Percentiles rank a stretch among this genome's conserved stretches.
These are phyloP conservation scores for Rhodinocichla rosea DNA, from an alignment of 2,113 vertebrate species.

Conservation along the genomic window DNA sequence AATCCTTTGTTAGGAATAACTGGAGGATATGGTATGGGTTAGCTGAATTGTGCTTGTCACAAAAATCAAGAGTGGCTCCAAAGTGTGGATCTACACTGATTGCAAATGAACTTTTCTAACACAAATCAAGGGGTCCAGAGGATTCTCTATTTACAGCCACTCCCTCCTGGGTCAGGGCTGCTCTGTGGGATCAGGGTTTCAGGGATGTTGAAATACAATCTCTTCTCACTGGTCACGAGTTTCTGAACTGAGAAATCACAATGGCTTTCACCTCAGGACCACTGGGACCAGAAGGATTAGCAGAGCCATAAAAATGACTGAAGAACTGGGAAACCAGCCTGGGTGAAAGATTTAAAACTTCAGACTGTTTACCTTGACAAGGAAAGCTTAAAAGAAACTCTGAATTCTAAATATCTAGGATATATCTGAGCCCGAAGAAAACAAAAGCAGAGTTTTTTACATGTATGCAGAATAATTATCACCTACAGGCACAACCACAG, in stretches of 20 bases:
- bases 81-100: neutral
- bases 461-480: neutral
- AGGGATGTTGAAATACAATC: neutral
- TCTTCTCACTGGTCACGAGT: neutral
- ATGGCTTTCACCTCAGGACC: neutral
- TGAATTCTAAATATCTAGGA: neutral
- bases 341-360: neutral
- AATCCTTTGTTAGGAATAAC: neutral
- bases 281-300: neutral
- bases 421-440: neutral
- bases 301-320: neutral
- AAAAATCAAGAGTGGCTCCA: fast-evolving
- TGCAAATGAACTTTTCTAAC: neutral
- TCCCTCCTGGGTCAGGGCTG: neutral
- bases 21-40: neutral
- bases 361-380: neutral
- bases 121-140: neutral
- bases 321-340: neutral
- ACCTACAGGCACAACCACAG: neutral
- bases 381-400: neutral
- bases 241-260: neutral
- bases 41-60: neutral
- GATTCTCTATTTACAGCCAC: neutral
- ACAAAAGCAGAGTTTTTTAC: neutral
- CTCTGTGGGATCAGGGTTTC: neutral